Conservation (phyloP, 1,140 invertebrate species). For the Plodia interpunctella region DNA sequence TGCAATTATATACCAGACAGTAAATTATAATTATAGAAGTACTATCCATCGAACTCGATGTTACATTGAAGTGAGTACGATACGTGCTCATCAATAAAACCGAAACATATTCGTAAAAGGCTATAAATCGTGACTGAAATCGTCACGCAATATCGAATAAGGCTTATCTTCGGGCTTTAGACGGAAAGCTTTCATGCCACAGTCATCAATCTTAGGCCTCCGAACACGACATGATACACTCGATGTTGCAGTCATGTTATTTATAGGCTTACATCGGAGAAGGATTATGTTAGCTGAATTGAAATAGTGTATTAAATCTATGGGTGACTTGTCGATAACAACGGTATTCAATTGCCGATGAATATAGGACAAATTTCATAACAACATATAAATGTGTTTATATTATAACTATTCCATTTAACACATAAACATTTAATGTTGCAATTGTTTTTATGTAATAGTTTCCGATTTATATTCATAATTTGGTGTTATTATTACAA, state of each 20-base stretch:
- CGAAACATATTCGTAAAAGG: constrained; percentile 26
- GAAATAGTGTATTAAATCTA: no score
- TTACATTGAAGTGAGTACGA: constrained; percentile 16
- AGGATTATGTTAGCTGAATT: background rate
- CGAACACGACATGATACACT: constrained; percentile 23
- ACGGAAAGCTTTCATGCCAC: constrained; percentile 42
- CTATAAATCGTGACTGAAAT: constrained; percentile 29
- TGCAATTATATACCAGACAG: background rate
- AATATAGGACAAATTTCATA: no score
- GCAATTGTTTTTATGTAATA: no score
- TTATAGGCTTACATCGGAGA: constrained; percentile 3
- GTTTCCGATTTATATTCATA: no score
- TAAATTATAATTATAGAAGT: background rate
- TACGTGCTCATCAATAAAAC: constrained; percentile 26
- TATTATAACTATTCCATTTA: no score
- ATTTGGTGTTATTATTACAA: no score
- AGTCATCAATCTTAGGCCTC: constrained; percentile 52
- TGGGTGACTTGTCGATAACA: no score
- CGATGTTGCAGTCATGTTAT: constrained; percentile 10
- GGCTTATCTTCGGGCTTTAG: constrained; percentile 53
- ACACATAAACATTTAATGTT: no score
- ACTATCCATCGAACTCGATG: background rate
- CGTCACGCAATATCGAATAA: constrained; percentile 55
- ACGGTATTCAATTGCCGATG: no score
- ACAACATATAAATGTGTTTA: no score